A percentile compares a stretch with the other conserved stretches of the same genome.
Conservation (phyloP, 2,113 vertebrate genomes). For the Rhynchopsitta pachyrhyncha region DNA sequence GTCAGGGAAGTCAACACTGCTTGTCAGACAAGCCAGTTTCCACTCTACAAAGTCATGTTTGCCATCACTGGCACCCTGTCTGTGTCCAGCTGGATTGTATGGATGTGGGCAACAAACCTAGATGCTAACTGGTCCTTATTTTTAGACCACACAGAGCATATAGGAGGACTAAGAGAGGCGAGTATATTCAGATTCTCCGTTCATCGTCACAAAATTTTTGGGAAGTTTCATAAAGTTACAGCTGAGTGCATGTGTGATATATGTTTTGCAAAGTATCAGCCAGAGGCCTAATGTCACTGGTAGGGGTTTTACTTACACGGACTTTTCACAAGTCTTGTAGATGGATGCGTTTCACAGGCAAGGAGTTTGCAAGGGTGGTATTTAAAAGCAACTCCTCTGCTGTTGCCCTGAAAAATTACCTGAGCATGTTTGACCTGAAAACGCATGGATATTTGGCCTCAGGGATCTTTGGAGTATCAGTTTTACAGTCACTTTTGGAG, state of each 20-base stretch:
- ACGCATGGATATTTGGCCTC: background rate
- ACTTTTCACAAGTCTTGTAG: background rate
- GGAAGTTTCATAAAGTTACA: background rate
- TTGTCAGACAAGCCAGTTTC: background rate
- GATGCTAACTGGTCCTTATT: background rate
- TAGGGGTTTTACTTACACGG: background rate
- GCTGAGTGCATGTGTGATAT: rapidly evolving
- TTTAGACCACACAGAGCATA: background rate
- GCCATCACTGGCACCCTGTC: background rate
- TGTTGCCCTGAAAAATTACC: background rate
- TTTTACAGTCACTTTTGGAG: background rate
- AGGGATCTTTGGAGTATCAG: background rate
- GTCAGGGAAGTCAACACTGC: background rate
- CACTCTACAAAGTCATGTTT: background rate
- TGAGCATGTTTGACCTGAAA: background rate
- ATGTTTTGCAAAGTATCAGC: background rate
- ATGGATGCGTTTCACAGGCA: background rate
- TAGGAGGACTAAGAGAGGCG: rapidly evolving
- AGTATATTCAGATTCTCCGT: rapidly evolving
- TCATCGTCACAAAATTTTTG: background rate
- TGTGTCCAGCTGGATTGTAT: background rate
- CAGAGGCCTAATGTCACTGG: background rate
- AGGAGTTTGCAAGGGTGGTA: background rate
- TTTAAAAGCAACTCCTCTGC: background rate
- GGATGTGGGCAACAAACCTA: background rate